A percentile compares a stretch with the other conserved stretches of the same genome.
Conservation (phyloP, 1,140 invertebrate genomes). For the Drosophila bifasciata region DNA sequence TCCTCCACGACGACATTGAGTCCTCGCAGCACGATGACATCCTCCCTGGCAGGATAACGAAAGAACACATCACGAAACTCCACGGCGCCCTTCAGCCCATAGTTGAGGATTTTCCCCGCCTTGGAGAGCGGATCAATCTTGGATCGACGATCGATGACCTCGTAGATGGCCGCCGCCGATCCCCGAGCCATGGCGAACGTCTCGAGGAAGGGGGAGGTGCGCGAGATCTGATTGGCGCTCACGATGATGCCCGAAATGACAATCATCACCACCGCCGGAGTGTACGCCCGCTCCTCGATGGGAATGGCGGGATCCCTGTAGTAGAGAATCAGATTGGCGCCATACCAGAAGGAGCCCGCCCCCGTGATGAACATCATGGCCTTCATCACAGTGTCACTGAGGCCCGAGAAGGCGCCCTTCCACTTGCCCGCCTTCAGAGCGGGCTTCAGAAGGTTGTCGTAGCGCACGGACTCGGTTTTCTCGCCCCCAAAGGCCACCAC, state of each 20-base stretch:
- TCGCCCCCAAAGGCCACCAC: slow-evolving; percentile 94
- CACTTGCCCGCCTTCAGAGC: slow-evolving; percentile 86
- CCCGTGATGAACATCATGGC: slow-evolving; percentile 92
- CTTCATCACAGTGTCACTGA: slow-evolving; percentile 91
- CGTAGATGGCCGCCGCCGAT: slow-evolving; percentile 91
- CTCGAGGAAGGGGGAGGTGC: slow-evolving; percentile 91
- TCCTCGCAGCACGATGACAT: slow-evolving; percentile 88
- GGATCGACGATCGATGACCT: slow-evolving; percentile 90
- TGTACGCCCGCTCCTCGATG: slow-evolving; percentile 85
- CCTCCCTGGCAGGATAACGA: slow-evolving; percentile 91
- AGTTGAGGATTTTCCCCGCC: slow-evolving; percentile 86
- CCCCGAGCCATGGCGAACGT: slow-evolving; percentile 90
- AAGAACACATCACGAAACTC: slow-evolving; percentile 91
- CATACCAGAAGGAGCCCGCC: slow-evolving; percentile 93
- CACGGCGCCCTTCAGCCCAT: slow-evolving; percentile 88
- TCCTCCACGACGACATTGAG: slow-evolving; percentile 87
- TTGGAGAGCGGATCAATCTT: slow-evolving; percentile 88
- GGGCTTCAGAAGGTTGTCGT: slow-evolving; percentile 85
- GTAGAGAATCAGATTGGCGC: slow-evolving; percentile 88
- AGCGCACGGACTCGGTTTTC: slow-evolving; percentile 88
- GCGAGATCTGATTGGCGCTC: slow-evolving; percentile 91
- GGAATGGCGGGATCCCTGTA: slow-evolving; percentile 62
- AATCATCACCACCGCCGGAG: slow-evolving; percentile 89
- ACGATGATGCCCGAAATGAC: slow-evolving; percentile 92
- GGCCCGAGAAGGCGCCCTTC: slow-evolving; percentile 90